Base-by-base conservation (phyloP, 2,113 vertebrate genomes). In the Ptilonorhynchus violaceus region DNA sequence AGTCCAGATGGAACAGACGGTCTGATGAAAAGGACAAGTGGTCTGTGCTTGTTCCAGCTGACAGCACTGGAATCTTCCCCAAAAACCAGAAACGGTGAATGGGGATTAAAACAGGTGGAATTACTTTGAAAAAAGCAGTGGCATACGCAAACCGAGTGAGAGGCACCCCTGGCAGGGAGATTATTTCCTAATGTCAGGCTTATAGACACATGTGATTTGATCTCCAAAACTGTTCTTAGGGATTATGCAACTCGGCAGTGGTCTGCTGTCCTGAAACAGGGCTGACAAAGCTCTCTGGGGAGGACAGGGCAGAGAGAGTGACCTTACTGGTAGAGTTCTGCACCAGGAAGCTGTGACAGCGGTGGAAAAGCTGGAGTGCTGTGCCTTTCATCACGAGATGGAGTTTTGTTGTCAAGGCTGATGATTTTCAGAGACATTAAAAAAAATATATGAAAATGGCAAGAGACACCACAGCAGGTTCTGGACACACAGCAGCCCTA, bases 1-100 rank as follows among this genome's bases (percentile, higher is more conserved):
- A 81, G 88, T 82, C 91, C 93, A 96, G 88, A 96, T 94, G 92
- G 79, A 92, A 81, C 93, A 97, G 93, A 94, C 13, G 19, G 88
- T n/a, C 76, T 84, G 82, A 94, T 89, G 82, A 97, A 94, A 96
- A 96, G 73, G 85, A 96, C 92, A 93, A 96, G 73, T 30, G 89
- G 85, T 68, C 56, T 91, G 76, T 64, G 73, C 75, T 72, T 21
- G 4, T 53, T 94, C 49, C 83, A 96, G 85, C 66, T 4, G 0
- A 46, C 68, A 52, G 86, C 10, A 2, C 66, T 82, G 84, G 62
- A 95, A 92, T 91, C 91, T 75, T 93, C 92, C 69, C 76, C 85
- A 78, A 86, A 95, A 93, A 22, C 3, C 85, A 91, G 35, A 93
- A 93, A 53, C 1, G 0, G 91, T 62, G 86, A 94, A 89, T 47